These are phyloP conservation scores for Ormia ochracea DNA, from an alignment of 2,888 invertebrate species.

Conservation along the genomic window DNA sequence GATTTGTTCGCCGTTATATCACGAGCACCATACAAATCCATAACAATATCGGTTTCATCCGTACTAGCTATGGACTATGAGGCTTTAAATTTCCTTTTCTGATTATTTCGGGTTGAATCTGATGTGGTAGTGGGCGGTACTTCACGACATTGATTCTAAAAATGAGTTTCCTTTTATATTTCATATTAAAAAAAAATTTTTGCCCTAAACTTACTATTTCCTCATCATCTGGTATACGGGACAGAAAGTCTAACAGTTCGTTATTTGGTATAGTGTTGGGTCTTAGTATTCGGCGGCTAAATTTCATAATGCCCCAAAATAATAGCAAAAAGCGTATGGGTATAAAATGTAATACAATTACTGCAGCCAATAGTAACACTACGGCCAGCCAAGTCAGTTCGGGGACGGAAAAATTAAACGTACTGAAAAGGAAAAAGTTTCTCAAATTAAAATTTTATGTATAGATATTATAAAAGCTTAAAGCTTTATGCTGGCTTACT, in stretches of 20 bases:
- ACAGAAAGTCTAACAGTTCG: constrained; percentile 95
- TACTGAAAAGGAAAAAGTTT: constrained; percentile 79
- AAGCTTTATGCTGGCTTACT: constrained; percentile 84
- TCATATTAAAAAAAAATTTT: background rate
- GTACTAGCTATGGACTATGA: constrained; percentile 75
- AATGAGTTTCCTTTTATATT: background rate
- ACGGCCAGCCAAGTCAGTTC: constrained; percentile 96
- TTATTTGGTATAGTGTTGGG: constrained; percentile 98
- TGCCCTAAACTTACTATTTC: constrained; percentile 83
- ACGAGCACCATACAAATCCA: constrained; percentile 55
- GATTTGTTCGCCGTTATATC: constrained; percentile 10
- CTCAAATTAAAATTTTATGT: background rate
- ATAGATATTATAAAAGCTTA: background rate
- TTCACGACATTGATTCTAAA: constrained; percentile 75
- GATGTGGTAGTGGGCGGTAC: constrained; percentile 71
- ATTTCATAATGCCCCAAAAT: constrained; percentile 97
- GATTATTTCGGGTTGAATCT: constrained; percentile 73
- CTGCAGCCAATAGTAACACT: constrained; percentile 83
- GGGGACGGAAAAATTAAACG: constrained; percentile 97
- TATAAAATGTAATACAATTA: constrained; percentile 89
- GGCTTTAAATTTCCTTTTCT: constrained; percentile 74
- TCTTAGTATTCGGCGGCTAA: constrained; percentile 92
- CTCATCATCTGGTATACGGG: constrained; percentile 95
- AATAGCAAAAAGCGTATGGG: constrained; percentile 93
- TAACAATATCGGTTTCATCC: constrained; percentile 67